These are phyloP conservation scores for Diabrotica virgifera DNA, from an alignment of 1,140 invertebrate genomes.

Conservation along the genomic window DNA sequence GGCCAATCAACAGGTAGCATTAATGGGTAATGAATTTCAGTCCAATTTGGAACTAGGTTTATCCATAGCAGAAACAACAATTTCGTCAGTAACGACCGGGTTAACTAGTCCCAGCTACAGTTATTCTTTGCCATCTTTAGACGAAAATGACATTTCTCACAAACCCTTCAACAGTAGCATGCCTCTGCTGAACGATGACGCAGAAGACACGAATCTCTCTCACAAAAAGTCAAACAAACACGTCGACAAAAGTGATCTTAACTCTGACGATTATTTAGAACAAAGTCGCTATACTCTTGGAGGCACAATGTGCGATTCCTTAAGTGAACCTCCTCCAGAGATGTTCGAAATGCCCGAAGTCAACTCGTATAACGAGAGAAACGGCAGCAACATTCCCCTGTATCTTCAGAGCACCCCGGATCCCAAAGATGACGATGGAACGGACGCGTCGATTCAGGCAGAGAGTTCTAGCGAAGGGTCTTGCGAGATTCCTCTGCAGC, in stretches of 20 bases:
- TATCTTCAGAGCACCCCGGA: conserved; percentile 5
- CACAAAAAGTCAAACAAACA: conserved; percentile 6
- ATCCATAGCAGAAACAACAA: conserved; percentile 65
- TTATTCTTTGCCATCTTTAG: conserved; percentile 42
- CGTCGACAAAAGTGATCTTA: conserved; percentile 8
- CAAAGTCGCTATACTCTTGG: conserved; percentile 40
- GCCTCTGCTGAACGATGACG: conserved; percentile 41
- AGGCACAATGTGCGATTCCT: conserved; percentile 45
- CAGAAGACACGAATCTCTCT: conserved; percentile 18
- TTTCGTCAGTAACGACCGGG: conserved; percentile 51
- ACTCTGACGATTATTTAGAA: conserved; percentile 15
- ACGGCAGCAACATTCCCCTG: conserved; percentile 5
- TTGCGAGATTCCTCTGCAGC: conserved; percentile 41
- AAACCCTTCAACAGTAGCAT: conserved; percentile 41
- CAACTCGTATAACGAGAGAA: conserved; percentile 2
- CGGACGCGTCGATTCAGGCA: conserved; percentile 26
- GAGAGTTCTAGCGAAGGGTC: conserved; percentile 39
- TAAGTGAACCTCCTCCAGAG: conserved; percentile 47
- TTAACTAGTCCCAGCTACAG: conserved; percentile 42
- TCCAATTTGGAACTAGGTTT: conserved; percentile 66
- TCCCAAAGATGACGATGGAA: conserved; percentile 24
- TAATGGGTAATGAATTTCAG: conserved; percentile 51
- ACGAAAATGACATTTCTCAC: conserved; percentile 38
- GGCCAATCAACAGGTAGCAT: conserved; percentile 47
- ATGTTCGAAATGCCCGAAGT: conserved; percentile 43